These are phyloP conservation scores for Mythimna vitellina DNA, from an alignment of 2,888 invertebrate genomes.

Conservation along the genomic window DNA sequence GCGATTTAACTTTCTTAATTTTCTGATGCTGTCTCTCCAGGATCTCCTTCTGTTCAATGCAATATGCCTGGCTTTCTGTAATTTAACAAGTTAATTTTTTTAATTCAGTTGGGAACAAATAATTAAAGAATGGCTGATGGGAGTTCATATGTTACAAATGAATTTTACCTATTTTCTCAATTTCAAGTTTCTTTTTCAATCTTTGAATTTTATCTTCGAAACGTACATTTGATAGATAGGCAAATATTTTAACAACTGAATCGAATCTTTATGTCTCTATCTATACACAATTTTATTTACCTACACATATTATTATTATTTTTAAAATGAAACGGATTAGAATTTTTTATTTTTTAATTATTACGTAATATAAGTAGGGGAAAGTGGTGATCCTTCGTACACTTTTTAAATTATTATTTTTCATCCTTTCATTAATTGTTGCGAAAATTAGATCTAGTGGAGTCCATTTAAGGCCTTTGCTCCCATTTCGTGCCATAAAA, in stretches of 20 bases:
- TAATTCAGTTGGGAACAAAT: neutral
- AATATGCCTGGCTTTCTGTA: conserved; percentile 75
- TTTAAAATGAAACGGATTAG: neutral
- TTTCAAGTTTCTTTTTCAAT: too few species aligned
- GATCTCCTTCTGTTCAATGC: conserved; percentile 72
- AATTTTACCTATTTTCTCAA: too few species aligned
- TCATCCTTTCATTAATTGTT: neutral
- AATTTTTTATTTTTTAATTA: too few species aligned
- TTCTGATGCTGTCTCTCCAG: neutral
- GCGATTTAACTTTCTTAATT: conserved; percentile 77
- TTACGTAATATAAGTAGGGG: too few species aligned
- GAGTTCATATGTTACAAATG: too few species aligned
- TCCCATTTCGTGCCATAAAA: neutral
- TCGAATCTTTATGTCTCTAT: neutral
- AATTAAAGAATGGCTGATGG: neutral
- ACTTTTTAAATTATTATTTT: neutral
- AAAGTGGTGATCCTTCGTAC: neutral
- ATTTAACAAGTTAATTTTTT: conserved; percentile 24
- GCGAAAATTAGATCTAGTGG: neutral
- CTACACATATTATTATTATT: too few species aligned
- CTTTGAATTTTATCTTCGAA: too few species aligned
- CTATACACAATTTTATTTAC: neutral
- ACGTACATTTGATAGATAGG: neutral
- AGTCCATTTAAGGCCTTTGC: too few species aligned
- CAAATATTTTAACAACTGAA: neutral